phyloP scores from a whole-genome alignment of 1,140 invertebrate genomes.

The Lanistes nyassanus region DNA sequence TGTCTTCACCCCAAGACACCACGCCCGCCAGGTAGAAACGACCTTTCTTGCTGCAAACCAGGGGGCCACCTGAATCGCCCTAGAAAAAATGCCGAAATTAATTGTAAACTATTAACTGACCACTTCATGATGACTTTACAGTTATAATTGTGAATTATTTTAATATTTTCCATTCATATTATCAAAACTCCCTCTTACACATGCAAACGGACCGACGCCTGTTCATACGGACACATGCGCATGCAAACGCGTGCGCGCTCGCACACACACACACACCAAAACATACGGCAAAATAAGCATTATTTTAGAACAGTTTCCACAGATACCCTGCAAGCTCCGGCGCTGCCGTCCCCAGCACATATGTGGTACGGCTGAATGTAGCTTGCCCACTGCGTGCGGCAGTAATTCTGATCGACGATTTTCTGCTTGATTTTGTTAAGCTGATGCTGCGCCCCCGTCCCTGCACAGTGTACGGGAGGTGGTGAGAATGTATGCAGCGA shows the following conservation, averaged over 20 bases:
- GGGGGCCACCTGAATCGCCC: slow-evolving; percentile 93
- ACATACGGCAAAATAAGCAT: too few species aligned
- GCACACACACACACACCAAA: background rate
- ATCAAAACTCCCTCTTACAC: too few species aligned
- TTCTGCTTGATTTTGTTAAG: slow-evolving; percentile 23
- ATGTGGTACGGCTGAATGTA: slow-evolving; percentile 32
- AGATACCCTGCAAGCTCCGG: slow-evolving; percentile 40
- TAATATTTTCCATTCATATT: too few species aligned
- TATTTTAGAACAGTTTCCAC: background rate
- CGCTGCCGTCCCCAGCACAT: slow-evolving; percentile 36
- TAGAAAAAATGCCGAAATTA: slow-evolving; percentile 45
- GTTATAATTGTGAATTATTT: too few species aligned
- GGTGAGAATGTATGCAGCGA: too few species aligned
- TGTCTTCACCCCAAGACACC: slow-evolving; percentile 90
- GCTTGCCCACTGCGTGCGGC: slow-evolving; percentile 28
- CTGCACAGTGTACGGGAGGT: too few species aligned
- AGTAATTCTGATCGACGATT: slow-evolving; percentile 20
- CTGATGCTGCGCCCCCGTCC: background rate
- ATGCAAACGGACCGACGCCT: background rate
- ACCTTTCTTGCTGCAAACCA: slow-evolving; percentile 72
- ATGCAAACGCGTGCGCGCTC: background rate
- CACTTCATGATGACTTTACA: too few species aligned
- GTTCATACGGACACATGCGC: background rate
- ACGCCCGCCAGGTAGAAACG: slow-evolving; percentile 78
- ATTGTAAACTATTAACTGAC: background rate